Conservation (phyloP, 2,797 vertebrate genomes). For the Sparus aurata region DNA sequence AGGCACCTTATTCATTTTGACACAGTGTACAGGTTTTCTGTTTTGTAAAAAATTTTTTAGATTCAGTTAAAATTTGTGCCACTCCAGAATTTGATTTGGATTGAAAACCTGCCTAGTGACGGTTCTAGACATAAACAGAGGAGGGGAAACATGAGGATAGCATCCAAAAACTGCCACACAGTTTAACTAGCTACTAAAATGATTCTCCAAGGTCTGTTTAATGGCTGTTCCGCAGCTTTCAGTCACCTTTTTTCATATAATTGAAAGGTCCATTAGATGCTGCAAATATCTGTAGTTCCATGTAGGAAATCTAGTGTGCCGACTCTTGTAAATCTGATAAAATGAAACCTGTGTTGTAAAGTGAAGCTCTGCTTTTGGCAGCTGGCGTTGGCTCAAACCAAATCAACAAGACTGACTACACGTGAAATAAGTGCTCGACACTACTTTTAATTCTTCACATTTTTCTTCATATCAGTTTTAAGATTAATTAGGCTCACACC, state of each 20-base stretch:
- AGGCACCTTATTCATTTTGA: not conserved
- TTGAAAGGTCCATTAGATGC: not conserved
- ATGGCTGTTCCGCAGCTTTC: not conserved
- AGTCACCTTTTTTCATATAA: too few relatives aligned
- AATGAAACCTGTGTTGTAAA: not conserved
- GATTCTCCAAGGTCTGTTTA: not conserved
- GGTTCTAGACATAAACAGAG: not conserved
- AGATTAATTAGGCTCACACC: not conserved
- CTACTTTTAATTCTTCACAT: not conserved
- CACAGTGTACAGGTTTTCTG: too few relatives aligned
- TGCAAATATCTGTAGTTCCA: not conserved
- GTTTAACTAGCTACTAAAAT: not conserved
- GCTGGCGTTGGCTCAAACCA: not conserved
- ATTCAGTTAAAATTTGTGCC: too few relatives aligned
- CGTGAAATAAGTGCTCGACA: conserved; percentile 3
- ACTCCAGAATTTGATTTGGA: too few relatives aligned
- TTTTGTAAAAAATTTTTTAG: too few relatives aligned
- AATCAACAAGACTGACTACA: not conserved
- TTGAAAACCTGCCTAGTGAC: too few relatives aligned
- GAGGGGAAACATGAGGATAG: not conserved
- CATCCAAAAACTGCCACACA: too few relatives aligned
- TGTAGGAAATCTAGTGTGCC: not conserved
- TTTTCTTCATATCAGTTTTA: not conserved
- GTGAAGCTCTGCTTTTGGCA: conserved; percentile 2
- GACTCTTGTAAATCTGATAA: not conserved